Base-by-base conservation (phyloP, 2,888 invertebrate genomes). In the Lumbricus terrestris region DNA sequence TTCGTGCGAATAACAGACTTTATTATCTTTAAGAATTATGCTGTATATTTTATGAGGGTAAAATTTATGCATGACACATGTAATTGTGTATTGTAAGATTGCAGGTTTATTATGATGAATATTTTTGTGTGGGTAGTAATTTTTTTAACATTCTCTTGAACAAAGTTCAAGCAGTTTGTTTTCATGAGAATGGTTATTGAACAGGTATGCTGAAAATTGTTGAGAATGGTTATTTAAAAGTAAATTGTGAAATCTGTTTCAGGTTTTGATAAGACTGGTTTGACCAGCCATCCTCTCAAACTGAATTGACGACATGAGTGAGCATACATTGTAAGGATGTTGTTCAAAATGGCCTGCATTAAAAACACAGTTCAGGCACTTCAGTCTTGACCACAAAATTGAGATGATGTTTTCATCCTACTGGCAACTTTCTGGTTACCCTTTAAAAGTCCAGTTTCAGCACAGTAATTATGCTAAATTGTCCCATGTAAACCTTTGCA, bases 71-170 rank as follows among this genome's bases (percentile, higher is more conserved):
- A 69, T 69, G 69, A 69, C n/a, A n/a, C 29, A 69, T 69, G 69
- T 69, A n/a, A 69, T 69, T 69, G 69, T 69, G 13, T 69, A 69
- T n/a, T 69, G 69, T n/a, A n/a, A 69, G 29, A 54, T 29, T 54
- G 69, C 69, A 69, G n/a, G 69, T 69, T 69, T 69, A n/a, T n/a
- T 69, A n/a, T 69, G n/a, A 69, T 69, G 69, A n/a, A n/a, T 69
- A 29, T 11, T 29, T 47, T 23, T 69, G 69, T 29, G 69, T 69
- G 11, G 11, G 29, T n/a, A 69, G 29, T 29, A n/a, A 69, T 69
- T 69, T n/a, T 47, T 69, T 18, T n/a, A 13, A 16, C n/a, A 69
- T 69, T 69, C n/a, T 69, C 69, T 69, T 69, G 29, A 69, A 69
- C 69, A 69, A 69, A 69, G 29, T 69, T 69, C 29, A 69, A 69